Base-by-base conservation (phyloP, 2,113 vertebrate species). In the Dunckerocampus dactyliophorus region DNA sequence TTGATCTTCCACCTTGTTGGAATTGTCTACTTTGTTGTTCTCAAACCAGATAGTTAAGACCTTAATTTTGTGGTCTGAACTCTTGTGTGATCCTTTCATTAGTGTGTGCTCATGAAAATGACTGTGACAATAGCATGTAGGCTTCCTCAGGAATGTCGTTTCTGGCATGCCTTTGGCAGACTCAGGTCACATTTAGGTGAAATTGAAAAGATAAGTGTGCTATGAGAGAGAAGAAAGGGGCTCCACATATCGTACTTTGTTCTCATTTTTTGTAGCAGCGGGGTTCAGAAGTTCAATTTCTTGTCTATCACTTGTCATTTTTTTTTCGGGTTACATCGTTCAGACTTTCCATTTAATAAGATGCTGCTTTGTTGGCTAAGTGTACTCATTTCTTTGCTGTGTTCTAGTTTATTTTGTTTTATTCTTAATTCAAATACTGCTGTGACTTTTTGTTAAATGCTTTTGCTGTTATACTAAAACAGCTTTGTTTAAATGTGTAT, bases 91-190 rank as follows among this genome's bases (percentile, higher is more conserved):
- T 56, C n/a, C 53, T 12, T 56, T 56, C 28, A 56, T 20, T 20
- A 20, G 34, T 14, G 31, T 56, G 31, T 56, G 39, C 53, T 14
- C 31, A 13, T 15, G 31, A 55, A 56, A 56, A 56, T 39, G 10
- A 34, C 28, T 31, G 16, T 54, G 52, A 56, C 53, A 56, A 21
- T 21, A 21, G n/a, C 17, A 39, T 1, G 12, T 3, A 19, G 53
- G 53, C 31, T 56, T 56, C n/a, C n/a, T 39, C 53, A 42, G 34
- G 53, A 56, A 56, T 56, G 34, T 56, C 9, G 19, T 42, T n/a
- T 56, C n/a, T 39, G 19, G 34, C 31, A 56, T 42, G 34, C 34
- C 13, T 37, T n/a, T 19, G 28, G 52, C 28, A n/a, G 19, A 8
- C 28, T 39, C 10, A 20, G 53, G 53, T 56, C 53, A 42, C 37